Base-by-base conservation (phyloP, 2,797 vertebrate genomes). In the Ctenopoma multispine region DNA sequence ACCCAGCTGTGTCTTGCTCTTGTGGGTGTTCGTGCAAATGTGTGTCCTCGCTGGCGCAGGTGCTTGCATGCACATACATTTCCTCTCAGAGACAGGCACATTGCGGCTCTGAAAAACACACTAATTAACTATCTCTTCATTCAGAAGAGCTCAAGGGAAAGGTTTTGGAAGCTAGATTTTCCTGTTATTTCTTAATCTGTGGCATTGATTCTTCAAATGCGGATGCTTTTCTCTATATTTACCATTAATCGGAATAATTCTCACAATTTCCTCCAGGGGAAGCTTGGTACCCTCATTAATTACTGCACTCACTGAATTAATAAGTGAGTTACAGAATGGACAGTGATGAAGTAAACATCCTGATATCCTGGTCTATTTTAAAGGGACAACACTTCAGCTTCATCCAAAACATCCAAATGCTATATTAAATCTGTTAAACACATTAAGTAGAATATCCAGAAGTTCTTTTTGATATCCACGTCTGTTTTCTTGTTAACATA, bases 81-180 rank as follows among this genome's bases (percentile, higher is more conserved):
- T 53, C 36, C 56, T 65, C 4, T 58, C 29, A 54, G 51, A 75
- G 75, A 31, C 13, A 40, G 29, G 27, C 14, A 67, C 57, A 72
- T 21, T 17, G 31, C 23, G 0, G 58, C 60, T 41, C 61, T 23
- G 48, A 70, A 34, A 64, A 60, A 63, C 36, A 56, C 44, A 23
- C 54, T 77, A 63, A 84, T 90, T 72, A 82, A 7, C 20, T 40
- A 20, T 78, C 31, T 67, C 38, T 76, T 79, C 50, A 72, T 68
- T 75, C 75, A 67, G 15, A 56, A 44, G 8, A 36, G 59, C 71
- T 82, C 20, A 40, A 51, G 71, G 67, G 67, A 60, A 82, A 80
- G 66, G 80, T 51, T 65, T 54, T 57, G 46, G 77, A 62, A 41
- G 44, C 50, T 21, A 23, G 7, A 17, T 64, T 81, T 81, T 69